Evolutionary conservation across 1,140 invertebrate species (phyloP), one percentile per base, ranked within the genome.

Genomic region (Saccostrea cuccullata): DNA sequence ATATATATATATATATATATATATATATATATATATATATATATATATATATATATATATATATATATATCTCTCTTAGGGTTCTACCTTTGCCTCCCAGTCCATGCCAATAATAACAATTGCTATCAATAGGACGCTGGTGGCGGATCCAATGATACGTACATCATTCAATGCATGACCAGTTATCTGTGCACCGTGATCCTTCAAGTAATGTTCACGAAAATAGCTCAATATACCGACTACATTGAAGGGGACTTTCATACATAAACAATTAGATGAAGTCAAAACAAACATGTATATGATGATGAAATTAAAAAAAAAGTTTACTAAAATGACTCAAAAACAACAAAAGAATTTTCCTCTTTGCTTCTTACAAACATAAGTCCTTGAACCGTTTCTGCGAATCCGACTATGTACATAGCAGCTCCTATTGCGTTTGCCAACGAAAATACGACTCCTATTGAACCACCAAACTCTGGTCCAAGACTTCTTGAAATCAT

Each of bases 351-450:
- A 20, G 17, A 64, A 64, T 60, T 64, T 17, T 20, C 58, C 58
- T 1, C 2, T 3, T 0, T 8, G 17, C n/a, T 55, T 87, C 88
- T 83, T 90, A 94, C 94, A 91, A 89, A 90, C 89, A 94, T 92
- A 0, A 94, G 56, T 60, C 93, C 96, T 88, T 94, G 87, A 3
- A 99, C 94, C 1, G 98, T 98, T 94, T 99, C 98, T 89, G 98
- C 99, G 95, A 99, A 99, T 6, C 99, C 99, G 40, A 99, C 99
- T 0, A 98, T 98, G 94, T 99, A 99, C 97, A 99, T 98, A 0
- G 99, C 98, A 0, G 98, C 98, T 0, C 98, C 97, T 0, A 99
- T 98, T 0, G 98, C 97, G 94, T 99, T 99, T 0, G 99, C 99
- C 91, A 99, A 97, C 0, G 98, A 98, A 93, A 99, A 99, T 0